A percentile compares a stretch with the other conserved stretches of the same genome.
These are phyloP conservation scores for Neofelis nebulosa DNA, from an alignment of 2,113 vertebrate species.

Conservation along the genomic window DNA sequence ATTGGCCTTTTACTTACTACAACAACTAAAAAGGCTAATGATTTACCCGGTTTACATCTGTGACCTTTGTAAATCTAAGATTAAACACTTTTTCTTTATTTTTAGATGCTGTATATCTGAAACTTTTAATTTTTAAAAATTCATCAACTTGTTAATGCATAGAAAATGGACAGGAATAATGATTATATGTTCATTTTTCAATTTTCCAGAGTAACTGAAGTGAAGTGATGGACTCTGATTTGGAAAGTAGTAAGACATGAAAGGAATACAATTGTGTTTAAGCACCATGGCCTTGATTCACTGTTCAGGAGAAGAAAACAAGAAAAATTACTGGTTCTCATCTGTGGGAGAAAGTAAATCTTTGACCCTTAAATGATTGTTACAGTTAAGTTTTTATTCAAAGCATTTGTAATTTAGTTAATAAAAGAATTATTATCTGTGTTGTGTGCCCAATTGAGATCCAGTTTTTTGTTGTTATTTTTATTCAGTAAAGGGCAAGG, in stretches of 20 bases:
- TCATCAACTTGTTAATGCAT: slow-evolving; percentile 31
- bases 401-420: slow-evolving; percentile 82
- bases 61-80: slow-evolving; percentile 22
- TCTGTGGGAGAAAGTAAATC: slow-evolving; percentile 79
- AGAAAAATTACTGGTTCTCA: slow-evolving; percentile 83
- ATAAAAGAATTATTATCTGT: slow-evolving; percentile 78
- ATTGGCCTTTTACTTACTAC: slow-evolving; percentile 25
- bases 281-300: slow-evolving; percentile 86
- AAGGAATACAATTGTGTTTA: slow-evolving; percentile 80
- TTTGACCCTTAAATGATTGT: slow-evolving; percentile 78
- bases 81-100: slow-evolving; percentile 11
- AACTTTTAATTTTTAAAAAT: slow-evolving; percentile 22
- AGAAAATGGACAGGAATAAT: slow-evolving; percentile 10
- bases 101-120: neutral
- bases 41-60: neutral
- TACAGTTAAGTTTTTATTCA: slow-evolving; percentile 85
- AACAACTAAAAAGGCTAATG: neutral
- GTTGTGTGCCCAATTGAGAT: slow-evolving; percentile 82
- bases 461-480: slow-evolving; percentile 73
- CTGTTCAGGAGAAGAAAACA: slow-evolving; percentile 84
- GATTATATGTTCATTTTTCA: neutral
- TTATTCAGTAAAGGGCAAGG: slow-evolving; percentile 59
- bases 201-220: slow-evolving; percentile 78
- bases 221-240: slow-evolving; percentile 59
- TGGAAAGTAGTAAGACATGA: slow-evolving; percentile 60